These are phyloP conservation scores for Urosaurus nigricauda DNA, from an alignment of 2,797 vertebrate species.

Conservation along the genomic window DNA sequence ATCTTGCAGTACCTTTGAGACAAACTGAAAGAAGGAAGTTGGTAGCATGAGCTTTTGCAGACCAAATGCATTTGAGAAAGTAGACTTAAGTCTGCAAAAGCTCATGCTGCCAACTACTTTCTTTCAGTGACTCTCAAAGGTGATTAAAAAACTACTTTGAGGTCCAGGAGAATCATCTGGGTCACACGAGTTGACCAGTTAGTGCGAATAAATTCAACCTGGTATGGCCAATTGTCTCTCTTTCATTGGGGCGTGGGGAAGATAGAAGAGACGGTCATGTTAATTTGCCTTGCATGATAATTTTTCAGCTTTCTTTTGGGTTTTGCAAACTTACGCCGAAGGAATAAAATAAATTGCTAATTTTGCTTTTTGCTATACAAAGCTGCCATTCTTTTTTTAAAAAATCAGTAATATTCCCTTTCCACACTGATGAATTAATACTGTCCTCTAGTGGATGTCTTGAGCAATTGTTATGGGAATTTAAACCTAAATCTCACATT, in stretches of 20 bases:
- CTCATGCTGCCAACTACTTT: too few relatives aligned
- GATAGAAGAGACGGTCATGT: not conserved
- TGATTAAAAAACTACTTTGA: not conserved
- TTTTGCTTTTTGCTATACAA: not conserved
- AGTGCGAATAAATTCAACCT: not conserved
- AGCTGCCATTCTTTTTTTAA: slow-evolving; percentile 37
- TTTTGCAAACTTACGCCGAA: slow-evolving; percentile 60
- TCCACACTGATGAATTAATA: slow-evolving; percentile 81
- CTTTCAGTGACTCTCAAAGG: too few relatives aligned
- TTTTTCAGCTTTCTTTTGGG: slow-evolving; percentile 62
- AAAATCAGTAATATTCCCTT: slow-evolving; percentile 58
- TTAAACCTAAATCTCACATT: slow-evolving; percentile 29
- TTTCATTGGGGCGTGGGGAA: not conserved
- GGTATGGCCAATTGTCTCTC: not conserved
- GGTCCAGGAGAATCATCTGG: not conserved
- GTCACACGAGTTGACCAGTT: not conserved
- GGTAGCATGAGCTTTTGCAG: too few relatives aligned
- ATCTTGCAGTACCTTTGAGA: too few relatives aligned
- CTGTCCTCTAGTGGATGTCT: slow-evolving; percentile 89
- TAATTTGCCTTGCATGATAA: slow-evolving; percentile 4
- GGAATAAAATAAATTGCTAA: slow-evolving; percentile 53
- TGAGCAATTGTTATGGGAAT: slow-evolving; percentile 50
- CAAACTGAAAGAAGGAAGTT: too few relatives aligned
- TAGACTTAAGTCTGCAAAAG: too few relatives aligned
- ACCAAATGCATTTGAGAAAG: too few relatives aligned